These are phyloP conservation scores for Varecia variegata DNA, from an alignment of 2,797 vertebrate genomes.

Conservation along the genomic window DNA sequence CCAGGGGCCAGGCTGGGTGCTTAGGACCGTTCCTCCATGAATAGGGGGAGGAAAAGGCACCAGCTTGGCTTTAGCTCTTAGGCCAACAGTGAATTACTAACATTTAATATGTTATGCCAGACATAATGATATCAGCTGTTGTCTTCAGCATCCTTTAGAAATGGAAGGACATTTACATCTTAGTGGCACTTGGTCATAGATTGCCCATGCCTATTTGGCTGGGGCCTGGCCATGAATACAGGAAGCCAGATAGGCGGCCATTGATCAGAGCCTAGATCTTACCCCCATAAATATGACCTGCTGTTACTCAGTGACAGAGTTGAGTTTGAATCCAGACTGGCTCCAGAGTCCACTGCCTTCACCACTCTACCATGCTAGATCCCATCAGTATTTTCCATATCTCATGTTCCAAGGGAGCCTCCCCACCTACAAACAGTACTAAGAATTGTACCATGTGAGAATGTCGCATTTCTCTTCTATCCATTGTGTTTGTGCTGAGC, in stretches of 20 bases:
- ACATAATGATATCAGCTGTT: conserved; percentile 2
- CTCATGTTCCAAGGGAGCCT: background rate
- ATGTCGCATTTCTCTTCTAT: background rate
- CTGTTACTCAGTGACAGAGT: background rate
- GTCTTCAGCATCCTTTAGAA: conserved; percentile 61
- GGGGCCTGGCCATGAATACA: conserved; percentile 8
- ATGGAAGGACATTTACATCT: conserved; percentile 60
- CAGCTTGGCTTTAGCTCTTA: background rate
- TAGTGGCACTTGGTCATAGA: conserved; percentile 24
- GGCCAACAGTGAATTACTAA: conserved; percentile 40
- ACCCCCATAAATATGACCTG: conserved; percentile 28
- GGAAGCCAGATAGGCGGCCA: conserved; percentile 41
- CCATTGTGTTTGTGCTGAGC: accelerated
- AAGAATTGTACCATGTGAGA: background rate
- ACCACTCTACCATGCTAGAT: background rate
- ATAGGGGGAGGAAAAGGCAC: background rate
- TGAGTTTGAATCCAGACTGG: background rate
- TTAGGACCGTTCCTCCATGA: background rate
- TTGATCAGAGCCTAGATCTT: conserved; percentile 31
- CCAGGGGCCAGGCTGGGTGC: too few species aligned
- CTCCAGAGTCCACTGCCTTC: background rate
- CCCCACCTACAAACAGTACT: background rate
- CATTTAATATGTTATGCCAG: conserved; percentile 52
- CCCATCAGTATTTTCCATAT: background rate
- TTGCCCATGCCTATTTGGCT: background rate